Percentiles rank a stretch among this genome's conserved stretches.
phyloP scores from a whole-genome alignment of 2,888 invertebrate species.

The Drosophila silvestris region DNA sequence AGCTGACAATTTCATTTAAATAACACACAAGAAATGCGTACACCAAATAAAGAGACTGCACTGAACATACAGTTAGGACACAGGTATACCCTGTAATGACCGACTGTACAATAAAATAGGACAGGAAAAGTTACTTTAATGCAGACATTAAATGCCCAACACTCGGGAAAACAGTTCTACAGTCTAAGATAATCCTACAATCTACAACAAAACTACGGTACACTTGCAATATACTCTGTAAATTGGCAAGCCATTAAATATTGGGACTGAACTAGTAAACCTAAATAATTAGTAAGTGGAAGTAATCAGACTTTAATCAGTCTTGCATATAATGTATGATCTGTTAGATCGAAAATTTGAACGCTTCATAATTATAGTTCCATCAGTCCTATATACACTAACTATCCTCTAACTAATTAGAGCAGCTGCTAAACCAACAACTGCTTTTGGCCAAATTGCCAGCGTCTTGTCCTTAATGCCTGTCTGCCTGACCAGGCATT shows the following conservation, averaged over 20 bases:
- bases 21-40: slow-evolving; percentile 68
- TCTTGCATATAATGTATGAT: neutral
- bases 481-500: slow-evolving; percentile 45
- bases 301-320: neutral
- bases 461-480: slow-evolving; percentile 60
- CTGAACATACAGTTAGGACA: neutral
- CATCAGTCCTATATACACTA: neutral
- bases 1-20: slow-evolving; percentile 82
- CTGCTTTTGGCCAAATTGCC: slow-evolving; percentile 35
- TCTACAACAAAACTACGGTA: neutral
- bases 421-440: slow-evolving; percentile 25
- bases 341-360: neutral
- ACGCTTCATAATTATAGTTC: neutral
- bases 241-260: neutral
- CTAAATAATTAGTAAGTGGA: neutral
- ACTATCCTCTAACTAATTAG: neutral
- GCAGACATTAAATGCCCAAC: neutral
- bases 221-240: neutral
- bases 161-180: neutral
- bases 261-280: neutral
- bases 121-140: neutral
- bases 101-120: neutral
- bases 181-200: neutral
- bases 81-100: slow-evolving; percentile 11
- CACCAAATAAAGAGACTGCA: slow-evolving; percentile 13